Conservation (phyloP, 2,888 invertebrate species). For the Yponomeuta evonymella region DNA sequence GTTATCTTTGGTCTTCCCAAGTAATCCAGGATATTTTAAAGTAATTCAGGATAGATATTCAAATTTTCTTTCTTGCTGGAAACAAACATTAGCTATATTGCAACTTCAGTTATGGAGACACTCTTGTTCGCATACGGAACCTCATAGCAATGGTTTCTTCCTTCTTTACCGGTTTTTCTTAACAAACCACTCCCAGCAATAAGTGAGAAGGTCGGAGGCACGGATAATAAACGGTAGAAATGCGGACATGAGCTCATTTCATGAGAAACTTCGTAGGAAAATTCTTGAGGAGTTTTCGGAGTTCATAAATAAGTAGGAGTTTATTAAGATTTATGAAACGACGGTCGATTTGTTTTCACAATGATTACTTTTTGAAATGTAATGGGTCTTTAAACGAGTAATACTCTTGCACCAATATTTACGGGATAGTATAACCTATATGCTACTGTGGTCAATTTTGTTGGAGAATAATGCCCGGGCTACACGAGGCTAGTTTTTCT, state of each 20-base stretch:
- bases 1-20: too few relatives aligned
- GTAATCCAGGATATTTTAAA: too few relatives aligned
- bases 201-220: slow-evolving; percentile 43
- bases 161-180: not conserved
- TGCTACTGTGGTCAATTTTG: too few relatives aligned
- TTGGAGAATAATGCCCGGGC: too few relatives aligned
- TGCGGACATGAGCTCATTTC: slow-evolving; percentile 48
- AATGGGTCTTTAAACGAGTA: not conserved
- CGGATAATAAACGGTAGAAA: slow-evolving; percentile 71
- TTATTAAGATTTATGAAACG: not conserved
- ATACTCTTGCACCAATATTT: not conserved
- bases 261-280: slow-evolving; percentile 48
- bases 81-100: too few relatives aligned
- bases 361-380: not conserved
- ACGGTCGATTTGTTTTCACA: not conserved
- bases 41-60: too few relatives aligned
- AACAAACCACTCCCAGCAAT: not conserved
- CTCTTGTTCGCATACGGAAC: not conserved
- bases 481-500: too few relatives aligned
- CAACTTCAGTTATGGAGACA: not conserved
- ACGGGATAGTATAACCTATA: too few relatives aligned
- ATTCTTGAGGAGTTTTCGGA: slow-evolving; percentile 43
- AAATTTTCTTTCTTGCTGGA: too few relatives aligned
- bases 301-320: slow-evolving; percentile 47
- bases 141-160: not conserved